Evolutionary conservation across 1,140 invertebrate genomes (phyloP).

Genomic region (Drosophila orena): DNA sequence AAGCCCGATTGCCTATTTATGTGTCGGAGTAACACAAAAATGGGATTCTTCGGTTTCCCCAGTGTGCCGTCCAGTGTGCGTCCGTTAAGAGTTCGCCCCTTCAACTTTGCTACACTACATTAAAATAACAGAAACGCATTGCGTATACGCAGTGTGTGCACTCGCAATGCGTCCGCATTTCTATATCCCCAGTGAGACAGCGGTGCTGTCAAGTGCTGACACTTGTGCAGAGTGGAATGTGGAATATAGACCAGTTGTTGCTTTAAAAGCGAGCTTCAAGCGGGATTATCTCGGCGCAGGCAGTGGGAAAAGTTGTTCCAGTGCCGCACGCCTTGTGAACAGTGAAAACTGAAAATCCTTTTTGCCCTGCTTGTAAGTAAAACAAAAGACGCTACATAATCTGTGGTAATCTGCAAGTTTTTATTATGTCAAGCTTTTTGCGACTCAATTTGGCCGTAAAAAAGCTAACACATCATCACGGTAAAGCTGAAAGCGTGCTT

Average conservation of each 20-base stretch:
- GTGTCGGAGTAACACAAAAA: conserved; percentile 9
- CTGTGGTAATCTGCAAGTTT: not conserved
- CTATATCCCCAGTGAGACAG: conserved; percentile 41
- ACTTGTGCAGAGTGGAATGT: conserved; percentile 21
- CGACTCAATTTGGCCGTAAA: conserved; percentile 15
- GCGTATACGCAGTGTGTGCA: conserved; percentile 57
- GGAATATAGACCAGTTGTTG: conserved; percentile 39
- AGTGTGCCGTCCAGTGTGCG: conserved; percentile 6
- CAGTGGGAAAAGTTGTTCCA: conserved; percentile 21
- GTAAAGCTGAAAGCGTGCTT: conserved; percentile 7
- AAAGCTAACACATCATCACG: conserved; percentile 29
- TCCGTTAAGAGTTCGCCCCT: conserved; percentile 6
- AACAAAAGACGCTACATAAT: conserved; percentile 26
- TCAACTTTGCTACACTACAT: conserved; percentile 15
- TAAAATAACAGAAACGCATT: conserved; percentile 48
- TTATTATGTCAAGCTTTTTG: conserved; percentile 14
- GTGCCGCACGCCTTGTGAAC: not conserved
- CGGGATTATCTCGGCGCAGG: conserved; percentile 16
- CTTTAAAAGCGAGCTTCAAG: conserved; percentile 40
- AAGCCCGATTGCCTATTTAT: conserved; percentile 36
- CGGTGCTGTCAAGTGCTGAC: conserved; percentile 58
- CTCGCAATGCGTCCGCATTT: conserved; percentile 65
- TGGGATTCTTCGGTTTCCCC: not conserved
- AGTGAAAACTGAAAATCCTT: conserved; percentile 18
- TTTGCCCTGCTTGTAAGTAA: conserved; percentile 11